Percentiles rank a stretch among this genome's conserved stretches.
phyloP scores from a whole-genome alignment of 2,113 vertebrate species.

The Tiliqua scincoides region DNA sequence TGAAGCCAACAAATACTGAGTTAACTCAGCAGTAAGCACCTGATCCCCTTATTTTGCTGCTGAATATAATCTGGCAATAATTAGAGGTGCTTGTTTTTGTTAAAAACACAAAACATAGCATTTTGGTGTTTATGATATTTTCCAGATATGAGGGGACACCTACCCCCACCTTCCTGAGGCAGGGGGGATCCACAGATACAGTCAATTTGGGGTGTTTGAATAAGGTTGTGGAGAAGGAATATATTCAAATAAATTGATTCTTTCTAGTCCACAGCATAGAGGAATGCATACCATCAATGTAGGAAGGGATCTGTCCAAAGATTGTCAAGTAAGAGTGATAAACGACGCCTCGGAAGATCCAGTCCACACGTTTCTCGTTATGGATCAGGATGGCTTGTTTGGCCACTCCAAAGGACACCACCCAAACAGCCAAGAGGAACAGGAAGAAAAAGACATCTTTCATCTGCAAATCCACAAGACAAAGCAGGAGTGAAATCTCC shows the following conservation, averaged over 20 bases:
- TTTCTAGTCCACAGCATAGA: not conserved
- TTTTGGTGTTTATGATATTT: too few relatives aligned
- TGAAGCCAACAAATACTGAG: not conserved
- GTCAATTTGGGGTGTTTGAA: not conserved
- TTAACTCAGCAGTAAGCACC: not conserved
- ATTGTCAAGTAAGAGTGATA: constrained; percentile 95
- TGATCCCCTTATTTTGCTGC: not conserved
- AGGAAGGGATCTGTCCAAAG: constrained; percentile 89
- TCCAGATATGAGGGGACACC: too few relatives aligned
- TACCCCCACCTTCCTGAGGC: too few relatives aligned
- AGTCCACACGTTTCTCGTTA: constrained; percentile 88
- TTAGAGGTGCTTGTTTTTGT: too few relatives aligned
- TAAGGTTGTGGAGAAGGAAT: not conserved
- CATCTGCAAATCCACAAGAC: constrained; percentile 79
- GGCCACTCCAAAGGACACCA: constrained; percentile 95
- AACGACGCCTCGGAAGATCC: constrained; percentile 90
- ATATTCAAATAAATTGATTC: not conserved
- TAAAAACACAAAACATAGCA: too few relatives aligned
- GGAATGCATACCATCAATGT: constrained; percentile 84
- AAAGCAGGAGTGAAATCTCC: not conserved
- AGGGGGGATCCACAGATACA: too few relatives aligned
- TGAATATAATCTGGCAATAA: too few relatives aligned
- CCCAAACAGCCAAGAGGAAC: constrained; percentile 95
- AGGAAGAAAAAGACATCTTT: constrained; percentile 98
- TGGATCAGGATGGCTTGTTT: constrained; percentile 95